phyloP scores from a whole-genome alignment of 2,888 invertebrate genomes.

The Aspidapion aeneum region DNA sequence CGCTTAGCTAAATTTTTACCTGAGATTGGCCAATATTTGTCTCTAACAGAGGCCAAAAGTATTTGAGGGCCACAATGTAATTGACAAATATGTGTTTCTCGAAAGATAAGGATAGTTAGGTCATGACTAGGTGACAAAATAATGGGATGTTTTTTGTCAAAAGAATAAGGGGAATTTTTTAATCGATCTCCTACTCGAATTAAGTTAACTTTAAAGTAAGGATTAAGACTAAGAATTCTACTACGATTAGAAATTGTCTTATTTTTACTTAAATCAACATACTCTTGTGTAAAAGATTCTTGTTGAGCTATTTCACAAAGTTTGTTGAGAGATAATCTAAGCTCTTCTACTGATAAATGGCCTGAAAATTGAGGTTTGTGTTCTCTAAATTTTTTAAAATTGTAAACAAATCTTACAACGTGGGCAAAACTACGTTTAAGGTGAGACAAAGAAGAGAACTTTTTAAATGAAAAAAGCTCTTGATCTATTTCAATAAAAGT shows the following conservation, averaged over 20 bases:
- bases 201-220: neutral
- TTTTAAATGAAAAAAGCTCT: neutral
- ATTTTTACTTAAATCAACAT: neutral
- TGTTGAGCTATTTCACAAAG: neutral
- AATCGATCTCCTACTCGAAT: slow-evolving; percentile 6
- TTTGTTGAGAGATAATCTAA: too few relatives aligned
- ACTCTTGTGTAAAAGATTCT: neutral
- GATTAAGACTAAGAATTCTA: neutral
- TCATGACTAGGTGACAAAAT: neutral
- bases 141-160: neutral
- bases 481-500: neutral
- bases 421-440: neutral
- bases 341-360: too few relatives aligned
- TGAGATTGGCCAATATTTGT: slow-evolving; percentile 1
- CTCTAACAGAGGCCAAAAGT: neutral
- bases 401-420: neutral
- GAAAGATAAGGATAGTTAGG: neutral
- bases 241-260: neutral
- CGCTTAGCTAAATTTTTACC: slow-evolving; percentile 3
- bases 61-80: neutral
- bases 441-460: neutral
- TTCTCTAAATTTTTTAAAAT: too few relatives aligned
- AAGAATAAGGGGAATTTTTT: neutral
- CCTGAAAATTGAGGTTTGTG: too few relatives aligned
- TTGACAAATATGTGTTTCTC: neutral